Base-by-base conservation (phyloP, 2,113 vertebrate species). In the Oxyruncus cristatus region DNA sequence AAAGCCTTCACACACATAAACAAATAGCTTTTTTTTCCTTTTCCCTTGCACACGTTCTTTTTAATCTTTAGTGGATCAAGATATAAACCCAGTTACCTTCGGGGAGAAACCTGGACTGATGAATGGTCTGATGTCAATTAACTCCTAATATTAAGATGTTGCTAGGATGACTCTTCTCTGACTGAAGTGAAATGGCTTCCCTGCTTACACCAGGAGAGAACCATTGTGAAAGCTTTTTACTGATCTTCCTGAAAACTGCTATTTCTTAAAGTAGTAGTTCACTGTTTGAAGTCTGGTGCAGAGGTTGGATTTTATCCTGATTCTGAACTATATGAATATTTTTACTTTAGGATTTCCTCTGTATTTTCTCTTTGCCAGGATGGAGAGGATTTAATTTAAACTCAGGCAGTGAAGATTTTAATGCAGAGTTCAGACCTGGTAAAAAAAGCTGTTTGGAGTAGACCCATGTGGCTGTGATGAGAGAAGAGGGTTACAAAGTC, bases 361-460 rank as follows among this genome's bases (percentile, higher is more conserved):
- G 47, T 70, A 82, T 59, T 80, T 95, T 83, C 59, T 85, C 82
- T 83, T 91, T 94, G 32, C 79, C 68, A 61, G 85, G 47, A 85
- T 47, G 41, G 35, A 73, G 20, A 82, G 56, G 61, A 78, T 90
- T 95, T 92, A 88, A 88, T 73, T 93, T 80, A 90, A 85, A 93
- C 27, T 90, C 49, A 44, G 22, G 35, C 47, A 86, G 52, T 71
- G 55, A 66, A 71, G 39, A 81, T 80, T 81, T 94, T 80, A 71
- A 85, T 84, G 68, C 52, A 83, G 49, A 90, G 61, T 76, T 88
- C 55, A 5, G 24, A 91, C 19, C 30, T 49, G 32, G 68, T 44
- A 37, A 72, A 67, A 92, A 88, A 93, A 75, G 47, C 56, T 91
- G 44, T 58, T 67, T 46, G 39, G 65, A 76, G 58, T 53, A 88